phyloP scores from a whole-genome alignment of 2,888 invertebrate species.

The Oscheius sp. region DNA sequence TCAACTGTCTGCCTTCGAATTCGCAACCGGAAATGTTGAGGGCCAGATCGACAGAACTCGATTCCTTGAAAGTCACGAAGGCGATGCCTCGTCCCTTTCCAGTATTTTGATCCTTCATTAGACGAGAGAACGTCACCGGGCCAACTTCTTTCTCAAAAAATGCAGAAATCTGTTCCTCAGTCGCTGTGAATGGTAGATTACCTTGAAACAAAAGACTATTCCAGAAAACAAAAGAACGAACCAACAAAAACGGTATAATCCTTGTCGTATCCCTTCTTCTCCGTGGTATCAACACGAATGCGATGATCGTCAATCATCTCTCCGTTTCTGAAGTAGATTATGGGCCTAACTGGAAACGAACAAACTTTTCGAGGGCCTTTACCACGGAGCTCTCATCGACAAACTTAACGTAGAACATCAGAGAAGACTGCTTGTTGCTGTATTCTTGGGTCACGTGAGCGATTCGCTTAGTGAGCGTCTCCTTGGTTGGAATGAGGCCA shows the following conservation, averaged over 20 bases:
- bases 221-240: slow-evolving; percentile 2
- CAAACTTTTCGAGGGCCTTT: slow-evolving; percentile 49
- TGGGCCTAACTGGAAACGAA: background rate
- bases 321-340: slow-evolving; percentile 44
- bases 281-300: slow-evolving; percentile 47
- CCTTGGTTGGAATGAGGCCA: slow-evolving; percentile 46
- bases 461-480: slow-evolving; percentile 47
- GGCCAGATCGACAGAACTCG: slow-evolving; percentile 46
- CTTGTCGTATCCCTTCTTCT: slow-evolving; percentile 46
- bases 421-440: slow-evolving; percentile 48
- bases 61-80: slow-evolving; percentile 52
- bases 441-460: slow-evolving; percentile 47
- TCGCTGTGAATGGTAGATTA: slow-evolving; percentile 46
- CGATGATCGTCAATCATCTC: slow-evolving; percentile 45
- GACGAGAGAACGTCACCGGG: slow-evolving; percentile 44
- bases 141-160: slow-evolving; percentile 50
- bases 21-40: slow-evolving; percentile 45
- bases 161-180: slow-evolving; percentile 41
- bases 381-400: slow-evolving; percentile 42
- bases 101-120: slow-evolving; percentile 45
- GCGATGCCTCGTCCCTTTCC: slow-evolving; percentile 56
- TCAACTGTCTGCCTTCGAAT: slow-evolving; percentile 46
- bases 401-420: slow-evolving; percentile 54
- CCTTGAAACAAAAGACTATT: slow-evolving; percentile 27
- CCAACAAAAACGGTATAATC: slow-evolving; percentile 50